Percentiles rank a stretch among this genome's conserved stretches.
Evolutionary conservation across 2,113 vertebrate genomes (phyloP).

Genomic region (Colistium nudipinnis): DNA sequence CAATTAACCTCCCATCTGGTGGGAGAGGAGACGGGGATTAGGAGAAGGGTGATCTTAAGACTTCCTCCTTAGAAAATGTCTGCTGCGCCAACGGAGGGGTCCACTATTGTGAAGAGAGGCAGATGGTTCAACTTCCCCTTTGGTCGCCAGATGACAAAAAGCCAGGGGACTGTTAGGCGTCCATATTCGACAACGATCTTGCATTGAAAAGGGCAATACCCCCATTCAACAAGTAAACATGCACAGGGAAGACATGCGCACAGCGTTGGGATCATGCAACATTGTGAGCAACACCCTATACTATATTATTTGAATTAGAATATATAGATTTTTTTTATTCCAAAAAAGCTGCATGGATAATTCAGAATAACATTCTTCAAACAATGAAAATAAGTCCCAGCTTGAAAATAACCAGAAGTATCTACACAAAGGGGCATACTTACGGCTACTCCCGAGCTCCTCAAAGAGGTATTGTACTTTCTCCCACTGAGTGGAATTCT

Average conservation of each 20-base stretch:
- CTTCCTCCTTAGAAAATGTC: conserved; percentile 55
- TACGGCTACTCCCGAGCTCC: conserved; percentile 95
- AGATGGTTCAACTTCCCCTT: conserved; percentile 73
- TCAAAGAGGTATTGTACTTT: conserved; percentile 94
- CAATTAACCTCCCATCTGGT: conserved; percentile 80
- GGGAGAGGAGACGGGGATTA: conserved; percentile 48
- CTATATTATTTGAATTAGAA: too few relatives aligned
- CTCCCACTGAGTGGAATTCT: conserved; percentile 96
- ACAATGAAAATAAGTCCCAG: too few relatives aligned
- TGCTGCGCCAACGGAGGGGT: conserved; percentile 54
- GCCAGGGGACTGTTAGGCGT: conserved; percentile 53
- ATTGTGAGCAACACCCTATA: too few relatives aligned
- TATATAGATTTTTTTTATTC: too few relatives aligned
- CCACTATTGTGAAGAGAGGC: conserved; percentile 60
- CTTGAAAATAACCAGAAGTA: not conserved
- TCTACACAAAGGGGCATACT: conserved; percentile 73
- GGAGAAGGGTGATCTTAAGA: conserved; percentile 53
- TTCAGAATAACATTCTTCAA: too few relatives aligned
- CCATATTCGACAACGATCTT: conserved; percentile 43
- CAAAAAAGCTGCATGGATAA: too few relatives aligned
- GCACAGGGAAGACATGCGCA: conserved; percentile 1
- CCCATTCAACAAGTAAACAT: conserved; percentile 48
- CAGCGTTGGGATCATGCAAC: not conserved
- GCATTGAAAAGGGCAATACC: conserved; percentile 18
- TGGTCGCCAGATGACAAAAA: conserved; percentile 67